Evolutionary conservation across 2,888 invertebrate genomes (phyloP).

Genomic region (Leucophora obtusa): DNA sequence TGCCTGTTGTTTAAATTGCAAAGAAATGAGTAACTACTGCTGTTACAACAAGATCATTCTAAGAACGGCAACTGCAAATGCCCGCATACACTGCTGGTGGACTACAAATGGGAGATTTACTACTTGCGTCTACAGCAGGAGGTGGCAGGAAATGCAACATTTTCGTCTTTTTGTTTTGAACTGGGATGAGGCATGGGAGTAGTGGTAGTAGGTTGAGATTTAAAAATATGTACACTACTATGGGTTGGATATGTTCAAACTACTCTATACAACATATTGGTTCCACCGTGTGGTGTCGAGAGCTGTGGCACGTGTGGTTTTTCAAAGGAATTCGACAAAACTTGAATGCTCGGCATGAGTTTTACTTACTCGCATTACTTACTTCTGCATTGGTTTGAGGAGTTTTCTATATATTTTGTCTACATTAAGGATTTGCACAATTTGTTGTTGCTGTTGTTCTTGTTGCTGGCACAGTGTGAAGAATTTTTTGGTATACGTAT

Average conservation of each 20-base stretch:
- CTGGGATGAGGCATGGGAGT: conserved; percentile 16
- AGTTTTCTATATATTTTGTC: conserved; percentile 12
- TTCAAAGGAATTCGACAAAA: conserved; percentile 60
- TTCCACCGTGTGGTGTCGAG: conserved; percentile 60
- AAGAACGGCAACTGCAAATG: conserved; percentile 61
- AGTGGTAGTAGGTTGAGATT: conserved; percentile 48
- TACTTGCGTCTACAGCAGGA: conserved; percentile 60
- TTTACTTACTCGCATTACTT: conserved; percentile 14
- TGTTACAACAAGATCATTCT: conserved; percentile 64
- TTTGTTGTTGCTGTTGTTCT: conserved; percentile 11
- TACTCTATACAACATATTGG: conserved; percentile 35
- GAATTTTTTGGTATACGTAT: conserved; percentile 13
- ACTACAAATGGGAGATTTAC: conserved; percentile 63
- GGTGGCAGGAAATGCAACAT: conserved; percentile 61
- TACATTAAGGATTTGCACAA: conserved; percentile 29
- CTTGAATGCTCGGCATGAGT: conserved; percentile 34
- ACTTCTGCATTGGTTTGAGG: conserved; percentile 6
- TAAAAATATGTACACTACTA: conserved; percentile 25
- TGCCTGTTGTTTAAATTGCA: conserved; percentile 18
- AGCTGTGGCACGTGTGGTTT: conserved; percentile 64
- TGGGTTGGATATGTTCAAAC: conserved; percentile 9
- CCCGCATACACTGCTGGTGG: conserved; percentile 59
- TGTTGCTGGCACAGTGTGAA: conserved; percentile 51
- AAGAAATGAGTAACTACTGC: conserved; percentile 59
- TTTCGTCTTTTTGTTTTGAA: not conserved